These are phyloP conservation scores for Amblyopsis rosae DNA, from an alignment of 2,113 vertebrate species.

Conservation along the genomic window DNA sequence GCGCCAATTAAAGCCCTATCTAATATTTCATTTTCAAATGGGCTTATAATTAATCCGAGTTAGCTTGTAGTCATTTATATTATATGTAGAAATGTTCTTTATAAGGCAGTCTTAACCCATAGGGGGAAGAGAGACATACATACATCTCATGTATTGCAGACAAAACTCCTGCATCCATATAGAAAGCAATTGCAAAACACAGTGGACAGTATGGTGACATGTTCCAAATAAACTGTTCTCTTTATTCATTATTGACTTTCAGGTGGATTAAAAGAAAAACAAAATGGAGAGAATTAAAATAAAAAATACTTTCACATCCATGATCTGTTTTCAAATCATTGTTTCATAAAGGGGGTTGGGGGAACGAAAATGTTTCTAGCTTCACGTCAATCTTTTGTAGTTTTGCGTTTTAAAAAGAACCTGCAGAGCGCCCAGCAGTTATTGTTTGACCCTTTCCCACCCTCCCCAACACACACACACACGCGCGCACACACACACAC, in stretches of 20 bases:
- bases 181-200: conserved; percentile 48
- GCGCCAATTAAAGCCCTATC: too few species aligned
- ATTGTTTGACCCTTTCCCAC: conserved; percentile 5
- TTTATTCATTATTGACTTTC: conserved; percentile 71
- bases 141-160: neutral
- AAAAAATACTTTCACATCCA: conserved; percentile 57
- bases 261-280: conserved; percentile 56
- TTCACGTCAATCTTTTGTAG: conserved; percentile 45
- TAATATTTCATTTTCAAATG: too few species aligned
- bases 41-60: too few species aligned
- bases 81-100: neutral
- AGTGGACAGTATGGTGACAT: conserved; percentile 52
- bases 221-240: conserved; percentile 71
- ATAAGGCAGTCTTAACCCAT: neutral
- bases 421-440: conserved; percentile 43
- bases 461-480: conserved; percentile 1
- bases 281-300: conserved; percentile 1
- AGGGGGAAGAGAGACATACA: too few species aligned
- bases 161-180: neutral
- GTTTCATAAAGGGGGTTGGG: conserved; percentile 38
- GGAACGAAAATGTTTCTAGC: conserved; percentile 14
- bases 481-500: conserved; percentile 40
- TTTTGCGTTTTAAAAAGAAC: neutral
- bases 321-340: conserved; percentile 59
- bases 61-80: neutral